Percentiles rank a stretch among this genome's conserved stretches.
phyloP scores from a whole-genome alignment of 2,888 invertebrate species.

The Euplagia quadripunctaria region DNA sequence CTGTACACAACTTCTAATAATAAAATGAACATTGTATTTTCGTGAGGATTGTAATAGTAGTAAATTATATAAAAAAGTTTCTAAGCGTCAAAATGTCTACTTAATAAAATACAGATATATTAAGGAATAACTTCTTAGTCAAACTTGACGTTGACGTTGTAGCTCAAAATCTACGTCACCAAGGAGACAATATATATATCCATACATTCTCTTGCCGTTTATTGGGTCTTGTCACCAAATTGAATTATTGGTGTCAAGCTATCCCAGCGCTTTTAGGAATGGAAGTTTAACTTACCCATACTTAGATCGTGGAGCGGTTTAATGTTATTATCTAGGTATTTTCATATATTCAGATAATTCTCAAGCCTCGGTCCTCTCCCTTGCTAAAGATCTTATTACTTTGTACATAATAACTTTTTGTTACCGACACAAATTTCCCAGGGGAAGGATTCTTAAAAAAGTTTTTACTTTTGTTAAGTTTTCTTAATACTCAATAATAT shows the following conservation, averaged over 20 bases:
- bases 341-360: neutral
- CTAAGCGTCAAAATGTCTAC: neutral
- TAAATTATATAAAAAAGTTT: neutral
- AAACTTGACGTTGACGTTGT: neutral
- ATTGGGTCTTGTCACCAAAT: neutral
- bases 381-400: constrained; percentile 2
- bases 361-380: neutral
- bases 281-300: neutral
- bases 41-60: no score
- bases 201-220: neutral
- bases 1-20: no score
- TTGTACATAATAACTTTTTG: neutral
- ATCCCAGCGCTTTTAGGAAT: neutral
- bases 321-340: neutral
- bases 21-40: no score
- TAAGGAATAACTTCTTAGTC: neutral
- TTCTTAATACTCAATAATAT: constrained; percentile 1
- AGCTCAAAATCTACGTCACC: neutral
- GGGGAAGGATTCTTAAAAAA: constrained; percentile 1
- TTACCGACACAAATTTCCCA: constrained; percentile 12
- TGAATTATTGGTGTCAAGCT: constrained; percentile 3
- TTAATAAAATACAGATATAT: neutral
- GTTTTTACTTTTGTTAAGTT: neutral
- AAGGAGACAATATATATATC: neutral
- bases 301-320: neutral